These are phyloP conservation scores for Pica pica DNA, from an alignment of 2,113 vertebrate genomes.

Conservation along the genomic window DNA sequence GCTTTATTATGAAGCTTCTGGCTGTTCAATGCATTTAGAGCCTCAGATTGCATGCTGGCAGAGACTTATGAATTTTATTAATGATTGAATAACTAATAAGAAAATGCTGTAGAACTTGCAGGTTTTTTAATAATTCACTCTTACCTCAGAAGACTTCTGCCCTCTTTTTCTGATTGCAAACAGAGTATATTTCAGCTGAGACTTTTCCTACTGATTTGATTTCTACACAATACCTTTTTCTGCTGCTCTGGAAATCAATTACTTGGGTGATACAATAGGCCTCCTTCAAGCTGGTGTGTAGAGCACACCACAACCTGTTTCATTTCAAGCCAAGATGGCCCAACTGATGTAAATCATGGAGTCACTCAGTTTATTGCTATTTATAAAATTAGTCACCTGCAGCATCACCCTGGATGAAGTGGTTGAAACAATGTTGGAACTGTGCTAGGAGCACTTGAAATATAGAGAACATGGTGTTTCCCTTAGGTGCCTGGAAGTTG, in stretches of 20 bases:
- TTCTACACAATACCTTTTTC: not conserved
- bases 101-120: not conserved
- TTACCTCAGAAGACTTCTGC: slow-evolving; percentile 18
- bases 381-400: slow-evolving; percentile 38
- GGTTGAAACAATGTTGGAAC: not conserved
- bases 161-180: not conserved
- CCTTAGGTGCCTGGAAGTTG: not conserved
- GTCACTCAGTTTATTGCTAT: not conserved
- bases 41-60: not conserved
- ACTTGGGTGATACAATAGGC: not conserved
- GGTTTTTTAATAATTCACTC: slow-evolving; percentile 13
- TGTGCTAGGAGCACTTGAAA: not conserved
- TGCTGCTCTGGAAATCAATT: slow-evolving; percentile 7
- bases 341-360: not conserved
- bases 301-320: not conserved
- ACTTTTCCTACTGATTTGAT: not conserved
- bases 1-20: not conserved
- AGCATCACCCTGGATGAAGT: not conserved
- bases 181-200: not conserved
- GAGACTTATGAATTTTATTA: slow-evolving; percentile 17
- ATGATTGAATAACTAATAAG: slow-evolving; percentile 12
- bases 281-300: slow-evolving; percentile 1
- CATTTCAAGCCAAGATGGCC: not conserved
- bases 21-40: not conserved
- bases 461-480: not conserved